Evolutionary conservation across 2,888 invertebrate genomes (phyloP), one percentile per base, ranked within the genome.

Genomic region (Andrena camellia): DNA sequence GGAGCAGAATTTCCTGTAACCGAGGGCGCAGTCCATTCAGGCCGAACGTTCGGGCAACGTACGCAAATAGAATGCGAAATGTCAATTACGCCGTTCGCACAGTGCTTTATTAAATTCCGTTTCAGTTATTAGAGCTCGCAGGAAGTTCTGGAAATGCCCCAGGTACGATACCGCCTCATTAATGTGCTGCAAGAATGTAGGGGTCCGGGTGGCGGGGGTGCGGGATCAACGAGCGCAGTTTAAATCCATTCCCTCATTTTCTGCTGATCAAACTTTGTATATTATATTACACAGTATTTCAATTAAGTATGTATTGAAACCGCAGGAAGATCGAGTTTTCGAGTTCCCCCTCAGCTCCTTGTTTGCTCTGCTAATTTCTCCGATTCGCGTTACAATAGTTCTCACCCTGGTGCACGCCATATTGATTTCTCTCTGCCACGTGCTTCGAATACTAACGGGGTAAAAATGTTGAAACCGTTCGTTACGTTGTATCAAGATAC

Each of bases 21-120:
- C n/a, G 33, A 63, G 59, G 63, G 57, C 48, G 52, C 68, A 48
- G 81, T 31, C 73, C 72, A 69, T 63, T 73, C 68, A 13, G 68
- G 77, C 59, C 81, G 81, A 81, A 85, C 69, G 83, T 75, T 76
- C 70, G 52, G 62, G 54, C 68, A 35, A 82, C 79, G 81, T 80
- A 81, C 80, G 83, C 83, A 86, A 87, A 85, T 83, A 80, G 90
- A 86, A 90, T 89, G 85, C 83, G 80, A 86, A 90, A 89, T 86
- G 87, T 76, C 87, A 88, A 82, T 82, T 82, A 82, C 69, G 35
- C 57, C 48, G 69, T 81, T 80, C 62, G 67, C 62, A 63, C 74
- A 50, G 66, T 74, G 70, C 75, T 82, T 82, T 81, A 81, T 82
- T 81, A 81, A 82, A 82, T 82, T 81, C 81, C 69, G 69, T 70